A percentile compares a stretch with the other conserved stretches of the same genome.
phyloP scores from a whole-genome alignment of 2,888 invertebrate species.

The Cantharis rustica region DNA sequence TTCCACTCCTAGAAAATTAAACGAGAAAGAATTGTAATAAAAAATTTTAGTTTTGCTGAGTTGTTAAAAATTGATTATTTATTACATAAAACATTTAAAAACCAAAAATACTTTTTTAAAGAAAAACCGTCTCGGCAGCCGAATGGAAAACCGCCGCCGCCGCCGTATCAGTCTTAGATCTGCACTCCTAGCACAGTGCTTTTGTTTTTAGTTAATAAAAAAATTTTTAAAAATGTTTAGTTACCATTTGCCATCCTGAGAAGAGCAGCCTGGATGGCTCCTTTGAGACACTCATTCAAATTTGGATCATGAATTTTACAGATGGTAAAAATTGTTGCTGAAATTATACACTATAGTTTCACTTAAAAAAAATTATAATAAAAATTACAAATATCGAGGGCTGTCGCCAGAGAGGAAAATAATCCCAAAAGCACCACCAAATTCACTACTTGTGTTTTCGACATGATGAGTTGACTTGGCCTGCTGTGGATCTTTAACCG shows the following conservation, averaged over 20 bases:
- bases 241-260: neutral
- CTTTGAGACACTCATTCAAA: neutral
- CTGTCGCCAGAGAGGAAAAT: neutral
- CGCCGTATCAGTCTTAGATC: too few species aligned
- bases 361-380: neutral
- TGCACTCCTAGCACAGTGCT: too few species aligned
- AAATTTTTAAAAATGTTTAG: too few species aligned
- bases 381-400: neutral
- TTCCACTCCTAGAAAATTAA: constrained; percentile 62
- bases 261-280: neutral
- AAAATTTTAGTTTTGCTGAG: too few species aligned
- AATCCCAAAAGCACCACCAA: neutral
- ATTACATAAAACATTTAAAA: too few species aligned
- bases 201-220: too few species aligned
- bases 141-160: too few species aligned
- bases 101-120: too few species aligned
- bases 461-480: neutral
- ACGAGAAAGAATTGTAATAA: too few species aligned
- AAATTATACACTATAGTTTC: neutral
- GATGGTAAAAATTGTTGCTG: neutral
- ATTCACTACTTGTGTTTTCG: neutral
- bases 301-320: neutral
- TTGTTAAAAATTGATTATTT: too few species aligned
- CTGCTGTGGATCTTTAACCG: too few species aligned
- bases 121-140: neutral